These are phyloP conservation scores for Hemibagrus wyckioides DNA, from an alignment of 2,113 vertebrate genomes.

Conservation along the genomic window DNA sequence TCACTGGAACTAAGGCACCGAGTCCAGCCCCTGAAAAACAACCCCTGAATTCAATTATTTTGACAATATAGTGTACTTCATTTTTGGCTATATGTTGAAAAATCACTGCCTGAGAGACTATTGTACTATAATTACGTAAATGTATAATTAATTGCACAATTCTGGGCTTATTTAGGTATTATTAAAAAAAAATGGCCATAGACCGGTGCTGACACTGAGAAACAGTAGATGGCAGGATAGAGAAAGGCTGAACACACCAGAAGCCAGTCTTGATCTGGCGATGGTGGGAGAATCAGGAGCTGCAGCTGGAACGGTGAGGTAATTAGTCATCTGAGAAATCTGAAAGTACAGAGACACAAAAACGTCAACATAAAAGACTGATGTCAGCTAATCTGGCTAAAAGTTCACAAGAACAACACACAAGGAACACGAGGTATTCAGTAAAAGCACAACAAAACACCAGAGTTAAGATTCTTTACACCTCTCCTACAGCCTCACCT, in stretches of 20 bases:
- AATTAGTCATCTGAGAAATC: slow-evolving; percentile 83
- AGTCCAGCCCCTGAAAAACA: no score
- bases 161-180: not conserved
- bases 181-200: not conserved
- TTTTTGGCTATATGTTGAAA: not conserved
- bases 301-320: slow-evolving; percentile 87
- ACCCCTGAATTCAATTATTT: no score
- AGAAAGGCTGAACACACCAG: slow-evolving; percentile 74
- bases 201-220: not conserved
- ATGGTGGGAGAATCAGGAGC: slow-evolving; percentile 87
- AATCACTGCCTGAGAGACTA: not conserved
- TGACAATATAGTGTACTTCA: no score
- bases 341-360: slow-evolving; percentile 44
- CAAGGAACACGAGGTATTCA: not conserved
- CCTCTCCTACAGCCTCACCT: slow-evolving; percentile 66
- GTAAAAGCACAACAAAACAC: not conserved
- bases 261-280: slow-evolving; percentile 85
- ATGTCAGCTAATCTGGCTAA: not conserved
- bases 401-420: not conserved
- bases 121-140: no score
- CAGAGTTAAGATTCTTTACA: not conserved
- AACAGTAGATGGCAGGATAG: not conserved
- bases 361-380: not conserved
- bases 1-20: no score
- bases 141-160: no score